phyloP scores from a whole-genome alignment of 2,888 invertebrate genomes.

The Crepidodera aurea region DNA sequence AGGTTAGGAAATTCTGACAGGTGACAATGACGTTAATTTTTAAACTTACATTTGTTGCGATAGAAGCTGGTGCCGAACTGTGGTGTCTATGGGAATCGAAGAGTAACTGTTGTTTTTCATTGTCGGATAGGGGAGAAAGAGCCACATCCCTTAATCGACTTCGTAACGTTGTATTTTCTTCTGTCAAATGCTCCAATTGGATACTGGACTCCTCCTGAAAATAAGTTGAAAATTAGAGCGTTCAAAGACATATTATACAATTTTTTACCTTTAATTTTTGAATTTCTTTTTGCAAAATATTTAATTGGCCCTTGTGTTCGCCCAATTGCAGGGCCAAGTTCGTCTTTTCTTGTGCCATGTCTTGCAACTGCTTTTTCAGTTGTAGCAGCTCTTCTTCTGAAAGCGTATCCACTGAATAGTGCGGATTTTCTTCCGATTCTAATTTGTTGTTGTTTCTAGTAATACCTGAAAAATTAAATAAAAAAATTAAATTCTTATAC shows the following conservation, averaged over 20 bases:
- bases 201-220: slow-evolving; percentile 69
- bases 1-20: background rate
- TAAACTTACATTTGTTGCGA: slow-evolving; percentile 64
- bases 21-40: background rate
- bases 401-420: slow-evolving; percentile 58
- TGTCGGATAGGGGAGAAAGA: slow-evolving; percentile 83
- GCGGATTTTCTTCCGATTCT: slow-evolving; percentile 44
- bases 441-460: slow-evolving; percentile 57
- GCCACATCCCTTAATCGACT: slow-evolving; percentile 80
- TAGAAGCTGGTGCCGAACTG: slow-evolving; percentile 83
- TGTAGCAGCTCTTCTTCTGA: slow-evolving; percentile 69
- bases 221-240: slow-evolving; percentile 38
- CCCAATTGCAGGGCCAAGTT: slow-evolving; percentile 72
- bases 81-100: slow-evolving; percentile 74
- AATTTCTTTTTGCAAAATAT: slow-evolving; percentile 73
- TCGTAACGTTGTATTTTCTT: slow-evolving; percentile 80
- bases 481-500: too few species aligned
- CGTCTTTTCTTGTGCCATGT: slow-evolving; percentile 71
- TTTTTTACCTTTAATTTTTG: slow-evolving; percentile 71
- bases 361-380: slow-evolving; percentile 70
- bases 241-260: background rate
- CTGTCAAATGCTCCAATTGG: slow-evolving; percentile 73
- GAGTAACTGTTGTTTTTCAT: slow-evolving; percentile 82
- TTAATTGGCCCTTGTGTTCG: slow-evolving; percentile 73
- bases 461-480: slow-evolving; percentile 40